phyloP scores from a whole-genome alignment of 1,140 invertebrate species.

The Globodera ellingtonae region DNA sequence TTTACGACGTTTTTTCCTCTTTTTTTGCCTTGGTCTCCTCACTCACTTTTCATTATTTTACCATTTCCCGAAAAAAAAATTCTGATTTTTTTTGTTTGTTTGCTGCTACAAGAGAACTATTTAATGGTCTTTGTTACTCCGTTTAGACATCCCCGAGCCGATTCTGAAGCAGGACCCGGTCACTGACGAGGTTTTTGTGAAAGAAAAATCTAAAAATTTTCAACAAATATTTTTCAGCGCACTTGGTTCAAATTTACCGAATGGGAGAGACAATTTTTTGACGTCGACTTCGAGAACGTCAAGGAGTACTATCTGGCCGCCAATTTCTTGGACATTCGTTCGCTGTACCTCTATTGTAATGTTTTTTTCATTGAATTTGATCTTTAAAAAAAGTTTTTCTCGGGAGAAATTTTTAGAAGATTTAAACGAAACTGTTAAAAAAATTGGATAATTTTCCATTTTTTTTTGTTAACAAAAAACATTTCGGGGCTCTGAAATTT shows the following conservation, averaged over 20 bases:
- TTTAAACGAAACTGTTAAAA: too few species aligned
- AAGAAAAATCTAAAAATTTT: background rate
- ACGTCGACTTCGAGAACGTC: slow-evolving; percentile 22
- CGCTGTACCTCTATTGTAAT: slow-evolving; percentile 24
- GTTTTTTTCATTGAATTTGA: background rate
- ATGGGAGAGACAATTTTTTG: slow-evolving; percentile 7
- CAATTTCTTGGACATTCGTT: slow-evolving; percentile 20
- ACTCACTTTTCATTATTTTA: too few species aligned
- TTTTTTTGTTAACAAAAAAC: too few species aligned
- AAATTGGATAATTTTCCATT: too few species aligned
- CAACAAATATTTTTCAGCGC: background rate
- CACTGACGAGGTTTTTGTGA: slow-evolving; percentile 9
- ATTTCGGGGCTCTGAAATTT: too few species aligned
- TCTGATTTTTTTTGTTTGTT: too few species aligned
- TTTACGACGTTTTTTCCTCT: too few species aligned
- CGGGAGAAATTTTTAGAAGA: too few species aligned
- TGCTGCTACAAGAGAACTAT: too few species aligned
- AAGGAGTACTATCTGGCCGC: slow-evolving; percentile 24
- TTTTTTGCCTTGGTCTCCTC: too few species aligned
- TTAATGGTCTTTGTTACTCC: background rate
- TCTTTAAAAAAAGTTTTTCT: too few species aligned
- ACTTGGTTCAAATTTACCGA: slow-evolving; percentile 22
- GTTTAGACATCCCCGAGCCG: background rate
- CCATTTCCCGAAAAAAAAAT: too few species aligned
- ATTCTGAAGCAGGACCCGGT: slow-evolving; percentile 10